These are phyloP conservation scores for Oreochromis mossambicus DNA, from an alignment of 2,797 vertebrate genomes.

Conservation along the genomic window DNA sequence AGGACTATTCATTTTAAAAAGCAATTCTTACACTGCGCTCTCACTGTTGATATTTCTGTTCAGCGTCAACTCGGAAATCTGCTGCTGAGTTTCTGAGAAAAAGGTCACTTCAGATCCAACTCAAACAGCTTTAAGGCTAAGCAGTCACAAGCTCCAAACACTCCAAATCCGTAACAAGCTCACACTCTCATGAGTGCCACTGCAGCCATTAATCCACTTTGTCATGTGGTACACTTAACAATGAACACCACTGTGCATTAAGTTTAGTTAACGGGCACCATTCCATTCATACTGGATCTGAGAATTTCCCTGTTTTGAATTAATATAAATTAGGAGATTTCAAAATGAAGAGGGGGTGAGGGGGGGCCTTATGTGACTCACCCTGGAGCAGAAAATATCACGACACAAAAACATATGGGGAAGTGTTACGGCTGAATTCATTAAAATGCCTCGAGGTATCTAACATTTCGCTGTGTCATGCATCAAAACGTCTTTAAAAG, in stretches of 20 bases:
- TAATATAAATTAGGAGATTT: conserved; percentile 32
- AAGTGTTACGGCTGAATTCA: conserved; percentile 16
- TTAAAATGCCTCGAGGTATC: conserved; percentile 33
- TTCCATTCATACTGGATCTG: conserved; percentile 10
- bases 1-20: not conserved
- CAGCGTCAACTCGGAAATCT: not conserved
- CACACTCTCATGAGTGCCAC: conserved; percentile 23
- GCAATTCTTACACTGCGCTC: not conserved
- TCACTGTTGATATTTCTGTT: not conserved
- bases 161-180: conserved; percentile 42
- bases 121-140: conserved; percentile 29
- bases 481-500: conserved; percentile 44
- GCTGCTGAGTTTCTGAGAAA: not conserved
- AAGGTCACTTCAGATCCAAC: conserved; percentile 20
- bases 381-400: conserved; percentile 14
- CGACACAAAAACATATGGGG: conserved; percentile 26
- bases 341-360: not conserved
- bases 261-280: conserved; percentile 18
- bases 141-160: conserved; percentile 11
- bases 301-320: conserved; percentile 19
- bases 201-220: conserved; percentile 33
- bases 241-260: conserved; percentile 37
- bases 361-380: not conserved
- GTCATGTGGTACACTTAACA: conserved; percentile 45
- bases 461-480: conserved; percentile 44